Percentiles rank a stretch among this genome's conserved stretches.
phyloP scores from a whole-genome alignment of 2,888 invertebrate genomes.

The Noctua fimbriata region DNA sequence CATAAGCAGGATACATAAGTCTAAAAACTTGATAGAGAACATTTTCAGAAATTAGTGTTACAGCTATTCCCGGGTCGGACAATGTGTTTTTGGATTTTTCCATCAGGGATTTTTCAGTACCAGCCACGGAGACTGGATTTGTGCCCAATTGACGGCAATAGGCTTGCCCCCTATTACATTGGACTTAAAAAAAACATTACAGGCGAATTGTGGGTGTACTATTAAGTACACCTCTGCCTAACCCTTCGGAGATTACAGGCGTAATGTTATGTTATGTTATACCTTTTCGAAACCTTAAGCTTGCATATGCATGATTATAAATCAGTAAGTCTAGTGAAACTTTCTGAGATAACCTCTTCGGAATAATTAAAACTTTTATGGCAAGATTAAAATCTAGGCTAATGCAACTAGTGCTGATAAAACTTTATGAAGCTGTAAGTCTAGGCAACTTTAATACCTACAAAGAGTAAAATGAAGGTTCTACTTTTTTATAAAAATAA shows the following conservation, averaged over 20 bases:
- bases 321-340: not conserved
- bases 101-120: no score
- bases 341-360: not conserved
- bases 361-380: constrained; percentile 21
- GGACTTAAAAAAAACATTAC: not conserved
- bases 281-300: not conserved
- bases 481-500: not conserved
- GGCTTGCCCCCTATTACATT: not conserved
- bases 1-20: no score
- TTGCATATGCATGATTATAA: not conserved
- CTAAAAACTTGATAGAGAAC: no score
- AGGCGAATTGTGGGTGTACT: not conserved
- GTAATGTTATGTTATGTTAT: not conserved
- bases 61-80: no score
- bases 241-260: not conserved
- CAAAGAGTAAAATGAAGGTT: not conserved
- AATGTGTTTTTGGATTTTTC: no score
- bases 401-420: constrained; percentile 9
- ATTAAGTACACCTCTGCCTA: not conserved
- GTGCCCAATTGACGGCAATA: not conserved
- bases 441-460: constrained; percentile 8
- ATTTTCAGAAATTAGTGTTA: no score
- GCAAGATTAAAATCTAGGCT: constrained; percentile 28
- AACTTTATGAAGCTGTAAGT: constrained; percentile 22
- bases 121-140: no score